Evolutionary conservation across 1,140 invertebrate genomes (phyloP).

Genomic region (Campodea augens): DNA sequence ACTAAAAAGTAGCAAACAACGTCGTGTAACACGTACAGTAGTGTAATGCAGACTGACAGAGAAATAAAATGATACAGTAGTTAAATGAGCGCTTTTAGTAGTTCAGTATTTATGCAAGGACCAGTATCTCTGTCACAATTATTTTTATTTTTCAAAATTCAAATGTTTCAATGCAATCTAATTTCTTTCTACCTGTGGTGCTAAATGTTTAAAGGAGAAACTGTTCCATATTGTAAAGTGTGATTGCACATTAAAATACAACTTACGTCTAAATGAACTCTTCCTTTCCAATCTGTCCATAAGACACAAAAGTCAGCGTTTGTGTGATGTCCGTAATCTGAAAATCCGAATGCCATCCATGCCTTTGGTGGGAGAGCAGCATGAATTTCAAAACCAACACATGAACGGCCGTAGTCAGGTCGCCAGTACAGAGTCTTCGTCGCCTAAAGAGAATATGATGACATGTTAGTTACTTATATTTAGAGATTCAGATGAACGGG

Average conservation of each 20-base stretch:
- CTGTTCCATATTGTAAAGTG: not conserved
- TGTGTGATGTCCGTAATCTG: slow-evolving; percentile 55
- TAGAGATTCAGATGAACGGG: too few relatives aligned
- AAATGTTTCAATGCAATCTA: not conserved
- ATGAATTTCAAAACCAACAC: slow-evolving; percentile 31
- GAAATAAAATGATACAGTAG: too few relatives aligned
- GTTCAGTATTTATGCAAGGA: not conserved
- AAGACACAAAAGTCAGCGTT: slow-evolving; percentile 72
- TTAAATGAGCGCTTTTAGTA: too few relatives aligned
- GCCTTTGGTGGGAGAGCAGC: slow-evolving; percentile 22
- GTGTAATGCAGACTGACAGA: too few relatives aligned
- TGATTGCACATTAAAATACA: not conserved
- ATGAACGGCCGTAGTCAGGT: slow-evolving; percentile 25
- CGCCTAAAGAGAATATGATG: too few relatives aligned
- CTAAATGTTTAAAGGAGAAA: not conserved
- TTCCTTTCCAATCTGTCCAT: slow-evolving; percentile 45
- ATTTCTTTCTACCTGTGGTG: not conserved
- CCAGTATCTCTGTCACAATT: not conserved
- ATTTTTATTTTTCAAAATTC: not conserved
- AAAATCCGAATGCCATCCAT: slow-evolving; percentile 83
- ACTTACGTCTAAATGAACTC: slow-evolving; percentile 42
- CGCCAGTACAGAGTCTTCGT: slow-evolving; percentile 51
- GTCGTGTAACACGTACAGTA: too few relatives aligned
- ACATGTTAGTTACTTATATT: too few relatives aligned
- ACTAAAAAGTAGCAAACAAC: too few relatives aligned